These are phyloP conservation scores for Caenorhabditis remanei DNA, from an alignment of 1,140 invertebrate species.

Conservation along the genomic window DNA sequence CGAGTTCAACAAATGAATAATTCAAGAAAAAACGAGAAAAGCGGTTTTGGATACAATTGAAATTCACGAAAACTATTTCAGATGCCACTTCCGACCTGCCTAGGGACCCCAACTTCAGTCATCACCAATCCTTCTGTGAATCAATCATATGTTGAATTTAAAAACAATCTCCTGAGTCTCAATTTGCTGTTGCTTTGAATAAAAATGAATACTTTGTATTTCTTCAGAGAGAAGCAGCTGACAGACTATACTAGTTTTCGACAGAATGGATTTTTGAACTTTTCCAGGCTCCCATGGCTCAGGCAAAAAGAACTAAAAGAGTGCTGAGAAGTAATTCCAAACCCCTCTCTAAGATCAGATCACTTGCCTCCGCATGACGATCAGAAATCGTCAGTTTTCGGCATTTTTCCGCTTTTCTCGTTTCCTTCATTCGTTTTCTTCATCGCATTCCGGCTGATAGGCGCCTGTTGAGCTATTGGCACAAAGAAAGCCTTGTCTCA, in stretches of 20 bases:
- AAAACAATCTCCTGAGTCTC: too few species aligned
- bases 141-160: too few species aligned
- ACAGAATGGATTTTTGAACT: background rate
- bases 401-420: background rate
- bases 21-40: constrained; percentile 11
- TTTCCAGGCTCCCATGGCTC: background rate
- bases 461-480: constrained; percentile 40
- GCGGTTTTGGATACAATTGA: background rate
- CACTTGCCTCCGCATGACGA: constrained; percentile 36
- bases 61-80: background rate
- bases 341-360: constrained; percentile 2
- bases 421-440: background rate
- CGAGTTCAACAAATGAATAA: constrained; percentile 39
- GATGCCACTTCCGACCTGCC: background rate
- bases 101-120: background rate
- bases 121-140: background rate
- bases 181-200: too few species aligned
- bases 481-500: constrained; percentile 56
- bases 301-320: background rate
- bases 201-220: too few species aligned
- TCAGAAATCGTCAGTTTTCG: constrained; percentile 40
- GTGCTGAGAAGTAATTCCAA: background rate
- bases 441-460: constrained; percentile 31
- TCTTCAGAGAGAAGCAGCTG: too few species aligned
- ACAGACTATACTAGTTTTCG: background rate